phyloP scores from a whole-genome alignment of 2,113 vertebrate genomes.

The Epinephelus fuscoguttatus region DNA sequence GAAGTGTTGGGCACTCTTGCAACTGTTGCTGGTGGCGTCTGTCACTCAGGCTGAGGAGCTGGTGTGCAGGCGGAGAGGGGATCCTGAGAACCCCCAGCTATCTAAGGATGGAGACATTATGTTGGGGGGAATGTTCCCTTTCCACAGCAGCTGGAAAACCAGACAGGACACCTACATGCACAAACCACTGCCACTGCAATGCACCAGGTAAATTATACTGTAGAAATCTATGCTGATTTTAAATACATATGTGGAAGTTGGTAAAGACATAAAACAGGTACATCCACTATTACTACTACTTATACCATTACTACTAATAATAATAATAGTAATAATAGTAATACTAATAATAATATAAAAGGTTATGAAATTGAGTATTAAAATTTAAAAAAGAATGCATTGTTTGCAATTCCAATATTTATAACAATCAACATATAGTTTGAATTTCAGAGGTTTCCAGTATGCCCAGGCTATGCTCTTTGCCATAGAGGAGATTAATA shows the following conservation, averaged over 20 bases:
- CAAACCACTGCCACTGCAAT: slow-evolving; percentile 72
- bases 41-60: slow-evolving; percentile 53
- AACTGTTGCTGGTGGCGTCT: slow-evolving; percentile 59
- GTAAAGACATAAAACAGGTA: neutral
- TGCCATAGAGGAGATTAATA: too few species aligned
- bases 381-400: neutral
- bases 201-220: slow-evolving; percentile 71
- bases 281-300: too few species aligned
- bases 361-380: neutral
- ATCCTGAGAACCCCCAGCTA: slow-evolving; percentile 59
- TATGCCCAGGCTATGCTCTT: too few species aligned
- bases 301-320: too few species aligned
- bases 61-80: slow-evolving; percentile 67
- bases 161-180: slow-evolving; percentile 53
- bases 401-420: neutral
- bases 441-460: too few species aligned
- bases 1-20: slow-evolving; percentile 58
- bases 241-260: neutral
- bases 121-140: slow-evolving; percentile 79
- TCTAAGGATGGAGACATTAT: slow-evolving; percentile 76
- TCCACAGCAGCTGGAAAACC: slow-evolving; percentile 77
- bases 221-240: neutral
- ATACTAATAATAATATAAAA: neutral
- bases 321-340: too few species aligned
- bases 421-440: neutral